A percentile compares a stretch with the other conserved stretches of the same genome.
Conservation (phyloP, 1,140 invertebrate genomes). For the Chironomus striatipennis region DNA sequence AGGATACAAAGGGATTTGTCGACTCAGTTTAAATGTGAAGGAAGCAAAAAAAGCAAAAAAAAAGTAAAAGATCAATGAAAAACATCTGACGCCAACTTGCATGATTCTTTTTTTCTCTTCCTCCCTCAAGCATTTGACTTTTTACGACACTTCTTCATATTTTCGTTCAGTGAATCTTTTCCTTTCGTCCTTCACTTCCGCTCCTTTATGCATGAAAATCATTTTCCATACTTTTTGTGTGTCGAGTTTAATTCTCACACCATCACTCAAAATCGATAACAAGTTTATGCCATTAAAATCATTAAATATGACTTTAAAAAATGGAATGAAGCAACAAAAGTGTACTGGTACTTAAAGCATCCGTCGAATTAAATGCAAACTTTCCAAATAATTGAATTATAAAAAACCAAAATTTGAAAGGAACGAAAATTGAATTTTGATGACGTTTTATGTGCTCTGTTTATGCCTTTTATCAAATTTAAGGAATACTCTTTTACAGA, state of each 20-base stretch:
- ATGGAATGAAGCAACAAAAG: background rate
- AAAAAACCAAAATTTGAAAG: background rate
- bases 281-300: constrained; percentile 16
- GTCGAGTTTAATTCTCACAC: background rate
- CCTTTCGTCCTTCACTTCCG: background rate
- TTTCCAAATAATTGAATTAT: constrained; percentile 12
- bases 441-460: constrained; percentile 6
- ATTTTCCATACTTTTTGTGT: too few relatives aligned
- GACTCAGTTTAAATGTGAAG: background rate
- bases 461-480: constrained; percentile 3
- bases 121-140: background rate
- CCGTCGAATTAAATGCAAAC: background rate
- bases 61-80: constrained; percentile 15
- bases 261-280: constrained; percentile 15
- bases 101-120: background rate
- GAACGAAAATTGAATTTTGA: background rate
- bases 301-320: constrained; percentile 18
- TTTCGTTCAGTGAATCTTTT: background rate
- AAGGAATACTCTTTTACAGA: background rate
- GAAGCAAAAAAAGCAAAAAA: background rate
- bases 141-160: background rate
- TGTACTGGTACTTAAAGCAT: background rate
- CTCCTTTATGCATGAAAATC: background rate
- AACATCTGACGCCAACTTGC: background rate
- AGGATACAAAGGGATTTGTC: background rate